Base-by-base conservation (phyloP, 1,140 invertebrate species). In the Hyphantria cunea region DNA sequence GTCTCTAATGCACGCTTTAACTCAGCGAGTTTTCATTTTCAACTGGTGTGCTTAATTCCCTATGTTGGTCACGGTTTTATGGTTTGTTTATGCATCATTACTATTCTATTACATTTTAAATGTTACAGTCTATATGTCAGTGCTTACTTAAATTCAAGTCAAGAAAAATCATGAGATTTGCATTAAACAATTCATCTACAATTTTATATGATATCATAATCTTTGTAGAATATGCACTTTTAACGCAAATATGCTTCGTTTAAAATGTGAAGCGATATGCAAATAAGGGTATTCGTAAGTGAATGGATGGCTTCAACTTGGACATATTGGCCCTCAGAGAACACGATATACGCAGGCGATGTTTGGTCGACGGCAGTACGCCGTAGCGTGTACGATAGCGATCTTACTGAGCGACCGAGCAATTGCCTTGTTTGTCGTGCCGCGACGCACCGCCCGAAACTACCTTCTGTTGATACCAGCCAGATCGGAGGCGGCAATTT, bases 361-460 rank as follows among this genome's bases (percentile, higher is more conserved):
- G 47, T 60, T 60, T 51, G 48, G 56, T 51, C 56, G 56, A 50
- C 34, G 45, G 53, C 52, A 37, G 65, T 44, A 65, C 66, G 66
- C 67, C 70, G 61, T 77, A 64, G 76, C 79, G 78, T 82, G 80
- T 58, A 61, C 65, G 81, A 84, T 84, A 75, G 67, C 67, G 67
- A 86, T 86, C 83, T 76, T 14, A 68, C 60, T 65, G 61, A 64
- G 71, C 49, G 72, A 51, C 41, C 70, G 61, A 67, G 62, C 75
- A 86, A 84, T 84, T 84, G 80, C 77, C 84, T 83, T 82, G 82
- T 86, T 84, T 86, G 84, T 84, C 76, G 72, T 77, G 70, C 74
- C 68, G 48, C 48, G 69, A 74, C 70, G 65, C 61, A 39, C 14
- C 61, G 13, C 47, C 17, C 56, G 59, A 66, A 50, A 51, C 44